Evolutionary conservation across 35 echinoderm and acorn worm genomes (phyloP), one percentile per base, ranked within the genome.

Genomic region (Ptychodera flava): DNA sequence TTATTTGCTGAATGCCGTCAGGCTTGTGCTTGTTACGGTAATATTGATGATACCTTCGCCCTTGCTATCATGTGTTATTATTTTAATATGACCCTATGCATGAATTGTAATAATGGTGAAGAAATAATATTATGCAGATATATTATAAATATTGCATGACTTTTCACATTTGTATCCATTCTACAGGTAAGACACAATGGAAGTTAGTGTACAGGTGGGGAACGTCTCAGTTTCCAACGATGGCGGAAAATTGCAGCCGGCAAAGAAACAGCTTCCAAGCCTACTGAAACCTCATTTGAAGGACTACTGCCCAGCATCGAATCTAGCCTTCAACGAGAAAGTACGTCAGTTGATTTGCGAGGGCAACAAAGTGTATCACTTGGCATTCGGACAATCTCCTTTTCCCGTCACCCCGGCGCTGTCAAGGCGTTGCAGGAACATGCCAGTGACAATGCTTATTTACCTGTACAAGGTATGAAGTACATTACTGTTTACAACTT

Each of bases 351-450:
- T 90, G 88, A 91, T 88, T 6, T 88, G 87, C 16, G 85, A 91
- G 0, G 96, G 96, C 1, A 14, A 93, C 28, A 80, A 91, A 12
- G 79, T 99, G 6, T 92, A 99, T 38, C 96, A 99, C 37, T 89
- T 99, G 38, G 96, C 84, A 31, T 99, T 99, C 94, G 96, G 96
- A 30, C 96, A 99, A 82, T 94, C 92, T 27, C 96, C 96, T 0
- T 99, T 99, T 81, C 96, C 96, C 28, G 88, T 94, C 2, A 78
- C 92, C 35, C 80, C 16, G 81, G 90, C 16, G 96, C 92, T 34
- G 35, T 80, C 16, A 90, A 92, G 35, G 90, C 82, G 0, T 79
- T 99, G 29, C 34, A 35, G 1, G 77, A 92, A 32, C 88, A 94
- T 89, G 90, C 96, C 14, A 84, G 88, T 22, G 45, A 94, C 82